A percentile compares a stretch with the other conserved stretches of the same genome.
These are phyloP conservation scores for Drosophila niveifrons DNA, from an alignment of 2,888 invertebrate genomes.

Conservation along the genomic window DNA sequence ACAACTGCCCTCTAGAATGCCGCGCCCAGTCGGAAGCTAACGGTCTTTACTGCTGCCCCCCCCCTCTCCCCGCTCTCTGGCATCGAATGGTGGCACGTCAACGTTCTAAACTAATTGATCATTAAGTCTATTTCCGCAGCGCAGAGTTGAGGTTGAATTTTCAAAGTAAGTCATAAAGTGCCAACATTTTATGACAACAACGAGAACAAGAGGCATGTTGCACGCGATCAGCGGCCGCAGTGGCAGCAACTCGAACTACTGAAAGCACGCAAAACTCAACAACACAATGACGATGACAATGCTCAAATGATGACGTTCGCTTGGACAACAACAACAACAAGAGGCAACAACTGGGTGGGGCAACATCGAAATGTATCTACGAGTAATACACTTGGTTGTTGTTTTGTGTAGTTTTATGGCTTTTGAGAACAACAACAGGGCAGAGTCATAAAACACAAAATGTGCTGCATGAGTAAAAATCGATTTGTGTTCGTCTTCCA, in stretches of 20 bases:
- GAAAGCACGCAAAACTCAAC: slow-evolving; percentile 35
- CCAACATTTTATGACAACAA: slow-evolving; percentile 73
- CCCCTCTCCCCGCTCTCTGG: not conserved
- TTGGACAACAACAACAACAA: slow-evolving; percentile 11
- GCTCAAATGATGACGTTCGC: slow-evolving; percentile 19
- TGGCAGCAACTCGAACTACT: slow-evolving; percentile 19
- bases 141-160: slow-evolving; percentile 44
- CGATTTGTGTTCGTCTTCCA: slow-evolving; percentile 71
- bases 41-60: slow-evolving; percentile 27
- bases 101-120: slow-evolving; percentile 74
- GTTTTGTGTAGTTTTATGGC: slow-evolving; percentile 63
- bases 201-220: slow-evolving; percentile 63
- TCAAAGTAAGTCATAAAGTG: slow-evolving; percentile 76
- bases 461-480: slow-evolving; percentile 69
- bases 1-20: slow-evolving; percentile 39
- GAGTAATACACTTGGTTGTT: slow-evolving; percentile 45
- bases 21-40: slow-evolving; percentile 75
- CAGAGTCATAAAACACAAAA: slow-evolving; percentile 70
- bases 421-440: slow-evolving; percentile 42
- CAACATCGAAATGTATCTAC: slow-evolving; percentile 33
- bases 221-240: slow-evolving; percentile 60
- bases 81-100: not conserved
- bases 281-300: slow-evolving; percentile 27
- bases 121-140: slow-evolving; percentile 78
- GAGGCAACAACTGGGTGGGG: slow-evolving; percentile 29